These are phyloP conservation scores for Crenuchus spilurus DNA, from an alignment of 2,797 vertebrate species.

Conservation along the genomic window DNA sequence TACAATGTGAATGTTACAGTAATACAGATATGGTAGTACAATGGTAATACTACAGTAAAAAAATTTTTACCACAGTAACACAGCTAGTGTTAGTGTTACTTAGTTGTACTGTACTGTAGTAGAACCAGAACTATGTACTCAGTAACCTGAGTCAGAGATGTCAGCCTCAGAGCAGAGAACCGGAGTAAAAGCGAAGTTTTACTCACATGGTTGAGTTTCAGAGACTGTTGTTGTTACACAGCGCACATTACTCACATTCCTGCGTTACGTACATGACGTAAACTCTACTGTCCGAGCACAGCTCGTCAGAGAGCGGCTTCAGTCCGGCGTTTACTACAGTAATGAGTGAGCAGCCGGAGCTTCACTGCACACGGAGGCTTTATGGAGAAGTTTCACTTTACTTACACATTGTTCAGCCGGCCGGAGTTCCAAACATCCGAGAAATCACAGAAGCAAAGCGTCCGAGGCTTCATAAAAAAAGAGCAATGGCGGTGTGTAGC, in stretches of 20 bases:
- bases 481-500: not conserved
- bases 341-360: constrained; percentile 38
- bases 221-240: not conserved
- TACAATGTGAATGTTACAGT: no score
- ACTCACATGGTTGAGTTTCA: no score
- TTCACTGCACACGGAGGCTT: constrained; percentile 36
- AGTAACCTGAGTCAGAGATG: constrained; percentile 22
- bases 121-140: no score
- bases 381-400: constrained; percentile 39
- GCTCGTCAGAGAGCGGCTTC: not conserved
- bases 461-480: not conserved
- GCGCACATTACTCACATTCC: constrained; percentile 13
- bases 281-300: no score
- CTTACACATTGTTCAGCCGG: not conserved
- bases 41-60: no score
- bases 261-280: no score
- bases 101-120: no score
- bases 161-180: constrained; percentile 47
- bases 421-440: not conserved
- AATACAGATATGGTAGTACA: no score
- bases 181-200: not conserved
- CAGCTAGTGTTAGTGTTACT: no score
- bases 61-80: no score
- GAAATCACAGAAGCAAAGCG: not conserved
- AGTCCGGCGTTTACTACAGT: no score